Base-by-base conservation (phyloP, 2,888 invertebrate genomes). In the Lepidonotus clava region DNA sequence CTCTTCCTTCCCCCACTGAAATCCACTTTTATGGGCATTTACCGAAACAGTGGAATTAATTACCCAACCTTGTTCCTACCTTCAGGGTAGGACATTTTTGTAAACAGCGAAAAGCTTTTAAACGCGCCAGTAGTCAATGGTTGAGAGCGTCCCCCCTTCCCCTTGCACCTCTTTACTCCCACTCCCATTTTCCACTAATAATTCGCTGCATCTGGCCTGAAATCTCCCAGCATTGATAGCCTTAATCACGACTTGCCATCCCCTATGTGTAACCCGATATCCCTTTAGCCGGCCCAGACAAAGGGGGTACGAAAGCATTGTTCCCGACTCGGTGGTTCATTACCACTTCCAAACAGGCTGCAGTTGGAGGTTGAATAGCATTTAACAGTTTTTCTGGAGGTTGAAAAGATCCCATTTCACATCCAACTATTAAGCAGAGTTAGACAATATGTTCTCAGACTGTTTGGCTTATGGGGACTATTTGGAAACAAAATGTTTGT, bases 31-130 rank as follows among this genome's bases (percentile, higher is more conserved):
- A 66, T 66, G 66, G 66, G 38, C 38, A 71, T 71, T 71, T 71
- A 8, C 71, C 0, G 11, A 66, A 66, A 66, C 34, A 34, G 32
- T 34, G 32, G 32, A 32, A 32, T 32, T 66, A 66, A 66, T 28
- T 66, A 21, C 5, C n/a, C n/a, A n/a, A n/a, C n/a, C n/a, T n/a
- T n/a, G 66, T 66, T 66, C 4, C 56, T n/a, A 56, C n/a, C 24
- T 61, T 61, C 28, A 28, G 24, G 14, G 4, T 6, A 14, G 18
- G 36, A n/a, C 71, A 71, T 34, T 71, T n/a, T n/a, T 71, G 71
- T 36, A 34, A 71, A 36, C 71, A 71, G 5, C 18, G 71, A 71
- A 71, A 71, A 36, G 36, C 71, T 71, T 71, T 71, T 71, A 71
- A 34, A 34, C 71, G 8, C 71, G 36, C 38, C 0, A 34, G 36